Conservation (phyloP, 1,140 invertebrate species). For the Neodiprion fabricii region DNA sequence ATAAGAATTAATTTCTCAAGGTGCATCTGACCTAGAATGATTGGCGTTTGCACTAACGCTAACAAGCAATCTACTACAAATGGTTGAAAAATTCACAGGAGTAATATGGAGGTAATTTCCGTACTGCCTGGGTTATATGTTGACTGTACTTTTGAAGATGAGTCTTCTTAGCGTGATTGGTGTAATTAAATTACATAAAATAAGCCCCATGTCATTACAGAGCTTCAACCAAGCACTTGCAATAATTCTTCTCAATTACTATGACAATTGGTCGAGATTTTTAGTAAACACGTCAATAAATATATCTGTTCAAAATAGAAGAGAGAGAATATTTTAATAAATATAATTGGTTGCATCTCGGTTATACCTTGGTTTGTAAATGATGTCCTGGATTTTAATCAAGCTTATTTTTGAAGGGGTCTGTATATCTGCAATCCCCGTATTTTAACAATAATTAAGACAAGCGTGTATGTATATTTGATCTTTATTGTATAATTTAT, state of each 20-base stretch:
- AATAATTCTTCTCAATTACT: not conserved
- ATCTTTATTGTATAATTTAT: constrained; percentile 12
- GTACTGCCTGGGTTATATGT: not conserved
- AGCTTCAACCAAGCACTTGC: not conserved
- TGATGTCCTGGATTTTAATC: no score
- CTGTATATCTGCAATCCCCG: no score
- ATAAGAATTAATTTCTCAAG: no score
- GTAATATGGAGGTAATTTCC: not conserved
- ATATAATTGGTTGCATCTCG: no score
- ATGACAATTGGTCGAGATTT: not conserved
- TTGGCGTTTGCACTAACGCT: no score
- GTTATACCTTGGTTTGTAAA: no score
- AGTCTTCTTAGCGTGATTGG: not conserved
- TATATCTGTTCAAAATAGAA: no score
- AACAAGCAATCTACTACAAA: not conserved
- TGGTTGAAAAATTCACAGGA: not conserved
- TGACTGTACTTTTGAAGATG: not conserved
- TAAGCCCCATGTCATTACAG: not conserved
- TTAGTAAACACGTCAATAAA: not conserved
- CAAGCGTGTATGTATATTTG: constrained; percentile 1
- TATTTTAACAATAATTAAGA: not conserved
- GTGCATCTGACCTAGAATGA: no score
- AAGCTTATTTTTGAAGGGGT: no score
- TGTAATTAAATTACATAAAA: not conserved
- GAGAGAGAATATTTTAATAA: no score